Base-by-base conservation (phyloP, 92 coral and sea anemone genomes). In the Bergia puertoricense region DNA sequence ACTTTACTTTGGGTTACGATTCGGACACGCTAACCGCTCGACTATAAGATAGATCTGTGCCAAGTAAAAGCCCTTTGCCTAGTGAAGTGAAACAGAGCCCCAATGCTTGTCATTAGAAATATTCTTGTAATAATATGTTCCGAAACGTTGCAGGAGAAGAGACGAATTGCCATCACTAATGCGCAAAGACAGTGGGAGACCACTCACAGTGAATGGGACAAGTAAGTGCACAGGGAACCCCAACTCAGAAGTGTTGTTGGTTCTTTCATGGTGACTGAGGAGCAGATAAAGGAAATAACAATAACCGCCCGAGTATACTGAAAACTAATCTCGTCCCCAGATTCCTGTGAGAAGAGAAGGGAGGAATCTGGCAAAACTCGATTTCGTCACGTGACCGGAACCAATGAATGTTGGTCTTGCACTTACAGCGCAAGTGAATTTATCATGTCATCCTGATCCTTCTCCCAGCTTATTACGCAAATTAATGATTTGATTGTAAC, bases 181-280 rank as follows among this genome's bases (percentile, higher is more conserved):
- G 99, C 99, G 13, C 99, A 97, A 83, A 89, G 94, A 57, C 98
- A 95, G 71, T 97, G 99, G 99, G 98, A 97, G 71, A 91, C 89
- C 80, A 80, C 82, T 18, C 96, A 93, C 48, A 77, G 51, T 54
- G 91, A 82, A 45, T 66, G 30, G 76, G 90, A 89, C 69, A 92
- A 76, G 88, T 79, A 80, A 42, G 72, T 59, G 68, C 77, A 80
- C 57, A 69, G 80, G 16, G 57, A 45, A 23, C 44, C 66, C 23
- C 46, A 16, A 2, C 59, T 54, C 16, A 11, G 18, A 54, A 0
- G 59, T 10, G 30, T 43, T 36, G 42, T 56, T 48, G 77, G 72
- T 23, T 40, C 82, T 40, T 46, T 16, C 62, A 0, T 40, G 16
- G 16, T 38, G 0, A 7, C 62, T 73, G 45, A 73, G 10, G 41